phyloP scores from a whole-genome alignment of 2,888 invertebrate genomes.

The Cantharis rufa region DNA sequence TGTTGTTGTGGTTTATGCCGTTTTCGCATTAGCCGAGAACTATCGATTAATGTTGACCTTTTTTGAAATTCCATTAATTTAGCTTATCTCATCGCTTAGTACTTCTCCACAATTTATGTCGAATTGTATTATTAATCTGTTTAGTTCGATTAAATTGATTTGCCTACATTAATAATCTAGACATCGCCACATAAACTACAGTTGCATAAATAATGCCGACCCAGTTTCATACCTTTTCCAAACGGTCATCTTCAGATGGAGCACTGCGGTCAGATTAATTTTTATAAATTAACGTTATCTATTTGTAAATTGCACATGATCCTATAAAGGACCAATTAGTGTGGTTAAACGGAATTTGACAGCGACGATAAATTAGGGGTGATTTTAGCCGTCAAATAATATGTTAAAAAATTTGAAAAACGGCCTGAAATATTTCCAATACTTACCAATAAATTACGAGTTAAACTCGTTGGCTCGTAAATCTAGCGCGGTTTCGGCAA shows the following conservation, averaged over 20 bases:
- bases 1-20: background rate
- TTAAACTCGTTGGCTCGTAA: conserved; percentile 24
- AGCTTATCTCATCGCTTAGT: background rate
- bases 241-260: background rate
- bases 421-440: conserved; percentile 22
- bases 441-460: conserved; percentile 25
- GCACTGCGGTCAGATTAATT: background rate
- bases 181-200: background rate
- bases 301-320: background rate
- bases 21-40: background rate
- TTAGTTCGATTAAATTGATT: background rate
- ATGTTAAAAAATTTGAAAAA: background rate
- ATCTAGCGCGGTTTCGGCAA: conserved; percentile 29
- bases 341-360: background rate
- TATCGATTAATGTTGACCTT: background rate
- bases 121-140: background rate
- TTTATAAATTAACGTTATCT: background rate
- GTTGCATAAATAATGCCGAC: background rate
- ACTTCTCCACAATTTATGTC: background rate
- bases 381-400: background rate
- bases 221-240: background rate
- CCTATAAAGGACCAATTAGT: background rate
- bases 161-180: background rate
- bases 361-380: background rate
- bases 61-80: background rate